Percentiles rank a stretch among this genome's conserved stretches.
Conservation (phyloP, 2,113 vertebrate genomes). For the Cyprinodon tularosa region DNA sequence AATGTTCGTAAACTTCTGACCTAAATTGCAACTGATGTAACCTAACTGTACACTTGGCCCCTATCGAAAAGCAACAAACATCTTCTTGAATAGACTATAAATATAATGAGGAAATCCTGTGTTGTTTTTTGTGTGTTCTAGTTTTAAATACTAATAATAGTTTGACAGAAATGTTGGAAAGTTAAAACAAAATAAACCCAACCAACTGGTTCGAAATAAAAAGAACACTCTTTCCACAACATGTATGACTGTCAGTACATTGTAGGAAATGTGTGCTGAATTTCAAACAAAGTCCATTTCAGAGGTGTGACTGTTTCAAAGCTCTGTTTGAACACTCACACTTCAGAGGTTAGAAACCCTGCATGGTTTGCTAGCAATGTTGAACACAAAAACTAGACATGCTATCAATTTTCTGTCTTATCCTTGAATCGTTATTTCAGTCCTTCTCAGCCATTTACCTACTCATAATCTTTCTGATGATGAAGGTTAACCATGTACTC, state of each 20-base stretch:
- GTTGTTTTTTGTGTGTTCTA: neutral
- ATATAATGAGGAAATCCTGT: neutral
- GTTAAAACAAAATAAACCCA: neutral
- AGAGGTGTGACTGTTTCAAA: neutral
- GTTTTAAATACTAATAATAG: neutral
- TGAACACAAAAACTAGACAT: neutral
- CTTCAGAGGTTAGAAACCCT: neutral
- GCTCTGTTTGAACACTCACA: neutral
- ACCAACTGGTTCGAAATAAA: neutral
- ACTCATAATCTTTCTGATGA: neutral
- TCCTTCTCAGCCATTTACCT: neutral
- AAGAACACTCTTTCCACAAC: neutral
- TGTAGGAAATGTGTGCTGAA: neutral
- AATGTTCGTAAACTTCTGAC: neutral
- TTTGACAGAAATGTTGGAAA: neutral
- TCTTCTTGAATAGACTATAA: neutral
- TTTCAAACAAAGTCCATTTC: neutral
- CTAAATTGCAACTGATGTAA: neutral
- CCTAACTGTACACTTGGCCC: neutral
- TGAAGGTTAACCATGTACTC: neutral
- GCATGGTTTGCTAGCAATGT: neutral
- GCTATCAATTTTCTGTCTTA: neutral
- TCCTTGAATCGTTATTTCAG: neutral
- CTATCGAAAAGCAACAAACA: neutral
- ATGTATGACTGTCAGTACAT: neutral